phyloP scores from a whole-genome alignment of 1,140 invertebrate species.

The Zaprionus taronus region DNA sequence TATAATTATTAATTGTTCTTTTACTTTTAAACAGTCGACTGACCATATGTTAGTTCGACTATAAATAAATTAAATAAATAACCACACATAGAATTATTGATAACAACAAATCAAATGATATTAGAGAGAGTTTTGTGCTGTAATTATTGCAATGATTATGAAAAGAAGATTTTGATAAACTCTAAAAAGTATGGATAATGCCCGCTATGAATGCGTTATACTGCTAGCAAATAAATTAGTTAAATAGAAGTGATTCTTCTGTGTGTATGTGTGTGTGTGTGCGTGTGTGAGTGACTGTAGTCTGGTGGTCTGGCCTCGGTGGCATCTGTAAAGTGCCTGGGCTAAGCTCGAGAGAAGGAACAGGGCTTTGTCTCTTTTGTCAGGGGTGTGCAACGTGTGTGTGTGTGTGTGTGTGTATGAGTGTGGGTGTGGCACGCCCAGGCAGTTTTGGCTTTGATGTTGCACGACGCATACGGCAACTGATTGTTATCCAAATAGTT shows the following conservation, averaged over 20 bases:
- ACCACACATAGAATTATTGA: no score
- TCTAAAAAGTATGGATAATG: neutral
- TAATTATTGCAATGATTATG: neutral
- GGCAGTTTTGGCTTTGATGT: conserved; percentile 46
- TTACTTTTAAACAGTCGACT: no score
- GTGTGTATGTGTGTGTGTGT: neutral
- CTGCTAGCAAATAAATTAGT: conserved; percentile 35
- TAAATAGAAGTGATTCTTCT: conserved; percentile 38
- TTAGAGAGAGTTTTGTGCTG: no score
- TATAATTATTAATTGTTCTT: no score
- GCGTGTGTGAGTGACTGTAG: no score
- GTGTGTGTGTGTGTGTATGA: conserved; percentile 5
- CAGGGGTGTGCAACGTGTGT: conserved; percentile 17
- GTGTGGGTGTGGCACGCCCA: conserved; percentile 14
- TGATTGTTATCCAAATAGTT: conserved; percentile 80
- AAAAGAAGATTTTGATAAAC: neutral
- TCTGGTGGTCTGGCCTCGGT: neutral
- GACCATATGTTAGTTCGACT: no score
- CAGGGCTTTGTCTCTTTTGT: conserved; percentile 21
- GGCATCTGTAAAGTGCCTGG: conserved; percentile 7
- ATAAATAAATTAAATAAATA: no score
- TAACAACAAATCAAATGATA: no score
- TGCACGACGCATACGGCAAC: conserved; percentile 38
- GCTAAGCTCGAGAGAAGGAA: conserved; percentile 21
- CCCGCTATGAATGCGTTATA: neutral